Base-by-base conservation (phyloP, 2,797 vertebrate species). In the Holocentrus rufus region DNA sequence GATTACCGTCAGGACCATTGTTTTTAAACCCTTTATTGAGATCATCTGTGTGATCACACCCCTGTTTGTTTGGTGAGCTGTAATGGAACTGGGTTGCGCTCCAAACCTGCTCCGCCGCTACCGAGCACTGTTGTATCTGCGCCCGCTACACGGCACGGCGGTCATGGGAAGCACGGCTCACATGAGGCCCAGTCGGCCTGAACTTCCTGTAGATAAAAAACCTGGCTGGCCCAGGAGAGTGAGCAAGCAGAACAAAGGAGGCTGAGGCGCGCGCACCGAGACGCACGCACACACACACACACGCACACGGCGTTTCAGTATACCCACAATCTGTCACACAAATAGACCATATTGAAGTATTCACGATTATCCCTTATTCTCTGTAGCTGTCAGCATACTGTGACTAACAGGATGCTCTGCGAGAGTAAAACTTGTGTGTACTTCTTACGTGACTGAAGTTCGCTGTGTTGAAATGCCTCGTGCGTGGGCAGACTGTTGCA, bases 121-220 rank as follows among this genome's bases (percentile, higher is more conserved):
- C 60, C 31, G 42, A 72, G 64, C 65, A 8, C n/a, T n/a, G 10
- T 60, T 79, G 68, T 85, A 85, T 87, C 87, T 79, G 80, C 65
- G 3, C 65, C 65, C 22, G 78, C 74, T 25, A 76, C 68, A 76
- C 68, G 36, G 80, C 44, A 72, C 86, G 25, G 87, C 65, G 66
- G 88, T 86, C 86, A 88, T 81, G 88, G 92, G 90, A 93, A 93
- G 86, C 79, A 91, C 71, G 90, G 90, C 88, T 93, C 85, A 91
- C 88, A 86, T 93, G 90, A 92, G 84, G 83, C 78, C 85, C 85
- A 93, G 86, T 91, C 79, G 85, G 88, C 89, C 87, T 87, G 89
- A 92, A 92, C 91, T 93, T 94, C 91, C 92, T 93, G 92, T 84
- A 89, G 91, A 93, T 93, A 92, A 93, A 93, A 27, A 92, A 90